phyloP scores from a whole-genome alignment of 2,888 invertebrate species.

The Melieria crassipennis region DNA sequence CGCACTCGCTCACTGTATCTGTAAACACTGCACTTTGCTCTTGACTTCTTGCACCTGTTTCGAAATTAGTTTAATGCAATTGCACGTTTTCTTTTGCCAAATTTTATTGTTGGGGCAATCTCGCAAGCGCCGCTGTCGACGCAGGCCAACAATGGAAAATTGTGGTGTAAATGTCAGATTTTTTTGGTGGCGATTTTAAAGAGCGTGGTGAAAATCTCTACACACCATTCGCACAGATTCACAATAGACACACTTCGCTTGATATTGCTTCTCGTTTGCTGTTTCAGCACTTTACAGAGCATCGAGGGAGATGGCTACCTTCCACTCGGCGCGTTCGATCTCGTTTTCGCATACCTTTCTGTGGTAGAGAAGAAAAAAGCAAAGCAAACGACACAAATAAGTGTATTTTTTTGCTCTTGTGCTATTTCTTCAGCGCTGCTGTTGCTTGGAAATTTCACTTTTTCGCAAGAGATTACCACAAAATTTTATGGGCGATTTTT shows the following conservation, averaged over 20 bases:
- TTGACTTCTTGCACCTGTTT: slow-evolving; percentile 11
- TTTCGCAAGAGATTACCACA: neutral
- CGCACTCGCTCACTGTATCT: neutral
- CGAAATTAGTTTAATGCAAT: neutral
- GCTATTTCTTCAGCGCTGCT: slow-evolving; percentile 15
- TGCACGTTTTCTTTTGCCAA: neutral
- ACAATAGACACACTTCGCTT: slow-evolving; percentile 23
- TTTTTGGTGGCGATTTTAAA: slow-evolving; percentile 14
- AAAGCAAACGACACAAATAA: slow-evolving; percentile 34
- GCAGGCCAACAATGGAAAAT: slow-evolving; percentile 39
- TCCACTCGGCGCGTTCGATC: slow-evolving; percentile 10
- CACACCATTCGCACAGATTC: slow-evolving; percentile 11
- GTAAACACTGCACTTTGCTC: neutral
- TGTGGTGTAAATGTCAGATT: slow-evolving; percentile 30
- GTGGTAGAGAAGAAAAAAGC: slow-evolving; percentile 39
- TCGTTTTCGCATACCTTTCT: slow-evolving; percentile 34
- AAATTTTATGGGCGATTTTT: slow-evolving; percentile 8
- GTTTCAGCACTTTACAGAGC: slow-evolving; percentile 7
- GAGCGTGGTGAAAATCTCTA: slow-evolving; percentile 20
- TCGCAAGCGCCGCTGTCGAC: slow-evolving; percentile 34
- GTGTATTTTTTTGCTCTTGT: slow-evolving; percentile 30
- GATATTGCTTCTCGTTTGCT: slow-evolving; percentile 8
- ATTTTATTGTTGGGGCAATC: neutral
- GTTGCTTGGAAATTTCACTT: slow-evolving; percentile 23
- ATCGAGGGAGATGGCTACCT: slow-evolving; percentile 17